phyloP scores from a whole-genome alignment of 1,140 invertebrate genomes.

The Caenorhabditis inopinata region DNA sequence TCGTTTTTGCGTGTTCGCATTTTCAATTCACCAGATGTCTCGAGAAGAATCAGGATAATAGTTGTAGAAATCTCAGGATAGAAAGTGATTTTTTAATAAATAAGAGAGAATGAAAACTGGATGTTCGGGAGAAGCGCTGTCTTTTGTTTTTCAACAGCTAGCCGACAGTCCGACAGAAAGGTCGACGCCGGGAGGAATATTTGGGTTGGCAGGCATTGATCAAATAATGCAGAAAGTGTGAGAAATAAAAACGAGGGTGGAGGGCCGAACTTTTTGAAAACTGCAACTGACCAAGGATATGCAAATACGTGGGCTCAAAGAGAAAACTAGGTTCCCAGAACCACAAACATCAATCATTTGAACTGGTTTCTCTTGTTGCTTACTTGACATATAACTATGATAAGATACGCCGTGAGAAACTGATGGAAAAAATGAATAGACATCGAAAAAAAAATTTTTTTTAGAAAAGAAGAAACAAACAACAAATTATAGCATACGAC shows the following conservation, averaged over 20 bases:
- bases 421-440: background rate
- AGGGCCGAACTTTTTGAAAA: conserved; percentile 3
- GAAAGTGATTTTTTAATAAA: background rate
- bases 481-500: background rate
- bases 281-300: background rate
- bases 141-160: background rate
- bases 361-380: background rate
- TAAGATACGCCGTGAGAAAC: background rate
- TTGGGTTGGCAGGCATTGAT: conserved; percentile 24
- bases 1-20: background rate
- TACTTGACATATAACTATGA: background rate
- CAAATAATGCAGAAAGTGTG: conserved; percentile 19
- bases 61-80: background rate
- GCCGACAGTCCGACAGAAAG: conserved; percentile 9
- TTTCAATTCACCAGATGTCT: background rate
- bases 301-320: background rate
- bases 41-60: background rate
- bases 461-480: background rate
- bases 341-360: background rate
- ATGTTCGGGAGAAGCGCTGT: background rate
- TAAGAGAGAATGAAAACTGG: background rate
- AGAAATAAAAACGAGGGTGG: background rate
- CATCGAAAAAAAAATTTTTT: background rate
- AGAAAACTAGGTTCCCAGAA: conserved; percentile 2
- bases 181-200: conserved; percentile 23